phyloP scores from a whole-genome alignment of 2,113 vertebrate species.

The Tor tambroides region DNA sequence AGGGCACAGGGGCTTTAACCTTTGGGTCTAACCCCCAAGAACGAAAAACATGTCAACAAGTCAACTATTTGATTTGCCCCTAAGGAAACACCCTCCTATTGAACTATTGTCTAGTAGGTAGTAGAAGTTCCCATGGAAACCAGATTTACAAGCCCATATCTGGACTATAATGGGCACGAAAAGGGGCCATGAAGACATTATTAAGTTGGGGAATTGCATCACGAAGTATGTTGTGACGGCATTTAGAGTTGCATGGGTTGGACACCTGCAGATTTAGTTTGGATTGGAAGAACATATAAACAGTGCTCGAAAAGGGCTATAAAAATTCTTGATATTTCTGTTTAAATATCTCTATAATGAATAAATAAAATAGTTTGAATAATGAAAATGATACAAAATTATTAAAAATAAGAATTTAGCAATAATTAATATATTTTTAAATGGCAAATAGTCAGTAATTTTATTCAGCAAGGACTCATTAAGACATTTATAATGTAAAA shows the following conservation, averaged over 20 bases:
- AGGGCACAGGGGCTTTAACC: slow-evolving; percentile 71
- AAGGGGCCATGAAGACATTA: slow-evolving; percentile 81
- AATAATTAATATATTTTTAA: too few relatives aligned
- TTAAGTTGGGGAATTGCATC: slow-evolving; percentile 74
- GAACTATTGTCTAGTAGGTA: slow-evolving; percentile 77
- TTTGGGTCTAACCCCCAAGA: slow-evolving; percentile 75
- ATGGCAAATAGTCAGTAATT: too few relatives aligned
- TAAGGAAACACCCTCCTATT: slow-evolving; percentile 78
- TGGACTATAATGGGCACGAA: slow-evolving; percentile 78
- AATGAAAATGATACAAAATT: too few relatives aligned
- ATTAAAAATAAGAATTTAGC: too few relatives aligned
- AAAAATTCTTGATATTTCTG: neutral
- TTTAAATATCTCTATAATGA: neutral
- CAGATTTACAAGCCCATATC: slow-evolving; percentile 81
- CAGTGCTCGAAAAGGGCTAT: neutral
- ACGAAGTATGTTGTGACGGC: slow-evolving; percentile 59
- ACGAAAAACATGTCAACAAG: slow-evolving; percentile 84
- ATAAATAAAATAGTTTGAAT: too few relatives aligned
- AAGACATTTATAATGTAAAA: too few relatives aligned
- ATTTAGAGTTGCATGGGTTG: slow-evolving; percentile 54
- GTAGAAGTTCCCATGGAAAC: slow-evolving; percentile 73
- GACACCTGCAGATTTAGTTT: slow-evolving; percentile 18
- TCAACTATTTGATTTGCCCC: slow-evolving; percentile 84
- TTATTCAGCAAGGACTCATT: too few relatives aligned
- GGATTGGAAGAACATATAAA: neutral